Percentiles rank a stretch among this genome's conserved stretches.
phyloP scores from a whole-genome alignment of 2,797 vertebrate species.

The Pipistrellus pygmaeus region DNA sequence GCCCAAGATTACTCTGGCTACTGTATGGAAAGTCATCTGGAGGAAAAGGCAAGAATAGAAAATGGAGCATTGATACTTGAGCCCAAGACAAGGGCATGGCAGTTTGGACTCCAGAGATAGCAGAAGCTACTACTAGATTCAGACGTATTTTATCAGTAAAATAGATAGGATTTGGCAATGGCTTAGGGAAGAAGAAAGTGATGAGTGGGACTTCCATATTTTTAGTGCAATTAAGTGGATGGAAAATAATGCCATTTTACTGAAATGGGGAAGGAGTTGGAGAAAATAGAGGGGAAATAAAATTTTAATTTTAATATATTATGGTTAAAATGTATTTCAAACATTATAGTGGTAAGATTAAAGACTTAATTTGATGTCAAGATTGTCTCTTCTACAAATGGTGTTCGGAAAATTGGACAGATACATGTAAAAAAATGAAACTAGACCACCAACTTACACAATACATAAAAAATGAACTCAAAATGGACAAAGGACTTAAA shows the following conservation, averaged over 20 bases:
- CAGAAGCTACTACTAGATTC: not conserved
- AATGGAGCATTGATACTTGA: not conserved
- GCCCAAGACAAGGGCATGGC: not conserved
- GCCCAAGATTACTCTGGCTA: not conserved
- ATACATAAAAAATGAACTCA: too few species aligned
- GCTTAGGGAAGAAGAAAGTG: not conserved
- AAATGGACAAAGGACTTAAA: too few species aligned
- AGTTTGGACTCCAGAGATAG: not conserved
- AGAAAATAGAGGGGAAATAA: conserved; percentile 25
- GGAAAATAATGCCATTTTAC: conserved; percentile 25
- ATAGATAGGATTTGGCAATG: conserved; percentile 19
- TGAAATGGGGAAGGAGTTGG: not conserved
- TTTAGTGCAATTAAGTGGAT: not conserved
- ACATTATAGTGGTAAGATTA: not conserved
- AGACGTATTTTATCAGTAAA: conserved; percentile 8
- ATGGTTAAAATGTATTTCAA: conserved; percentile 33
- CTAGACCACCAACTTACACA: too few species aligned
- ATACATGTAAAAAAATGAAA: too few species aligned
- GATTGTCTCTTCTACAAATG: too few species aligned
- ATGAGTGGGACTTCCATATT: not conserved
- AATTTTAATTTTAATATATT: conserved; percentile 43
- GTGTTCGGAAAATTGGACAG: too few species aligned
- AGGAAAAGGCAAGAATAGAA: not conserved
- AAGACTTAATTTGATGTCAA: not conserved
- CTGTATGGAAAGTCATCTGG: not conserved